A percentile compares a stretch with the other conserved stretches of the same genome.
Conservation (phyloP, 2,797 vertebrate genomes). For the Hemibagrus guttatus region DNA sequence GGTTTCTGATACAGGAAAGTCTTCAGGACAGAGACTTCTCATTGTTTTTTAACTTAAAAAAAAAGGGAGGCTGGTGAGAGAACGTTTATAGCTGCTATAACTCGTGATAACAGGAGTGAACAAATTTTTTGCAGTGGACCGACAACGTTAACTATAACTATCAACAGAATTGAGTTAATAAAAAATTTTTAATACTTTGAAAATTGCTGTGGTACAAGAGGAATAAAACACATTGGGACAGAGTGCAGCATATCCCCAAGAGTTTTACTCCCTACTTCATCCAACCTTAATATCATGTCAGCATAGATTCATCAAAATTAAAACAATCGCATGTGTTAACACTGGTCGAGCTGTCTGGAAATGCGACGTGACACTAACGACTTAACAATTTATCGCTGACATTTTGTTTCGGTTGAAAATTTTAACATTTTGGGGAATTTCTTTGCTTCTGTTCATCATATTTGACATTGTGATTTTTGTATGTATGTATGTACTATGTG, state of each 20-base stretch:
- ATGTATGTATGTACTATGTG: conserved; percentile 59
- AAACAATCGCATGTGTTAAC: not conserved
- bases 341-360: not conserved
- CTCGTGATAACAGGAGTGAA: not conserved
- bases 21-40: not conserved
- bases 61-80: not conserved
- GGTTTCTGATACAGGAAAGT: not conserved
- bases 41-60: not conserved
- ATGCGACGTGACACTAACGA: not conserved
- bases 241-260: not conserved
- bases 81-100: conserved; percentile 11
- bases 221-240: not conserved
- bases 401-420: conserved; percentile 14
- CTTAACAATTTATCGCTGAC: not conserved
- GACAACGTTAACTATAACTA: not conserved
- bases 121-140: not conserved
- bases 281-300: not conserved
- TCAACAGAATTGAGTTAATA: not conserved
- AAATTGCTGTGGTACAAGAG: not conserved
- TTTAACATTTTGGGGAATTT: not conserved
- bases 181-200: not conserved
- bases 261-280: not conserved
- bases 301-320: not conserved
- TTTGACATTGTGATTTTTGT: conserved; percentile 3
- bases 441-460: not conserved